phyloP scores from a whole-genome alignment of 2,113 vertebrate genomes.

The Eleginops maclovinus region DNA sequence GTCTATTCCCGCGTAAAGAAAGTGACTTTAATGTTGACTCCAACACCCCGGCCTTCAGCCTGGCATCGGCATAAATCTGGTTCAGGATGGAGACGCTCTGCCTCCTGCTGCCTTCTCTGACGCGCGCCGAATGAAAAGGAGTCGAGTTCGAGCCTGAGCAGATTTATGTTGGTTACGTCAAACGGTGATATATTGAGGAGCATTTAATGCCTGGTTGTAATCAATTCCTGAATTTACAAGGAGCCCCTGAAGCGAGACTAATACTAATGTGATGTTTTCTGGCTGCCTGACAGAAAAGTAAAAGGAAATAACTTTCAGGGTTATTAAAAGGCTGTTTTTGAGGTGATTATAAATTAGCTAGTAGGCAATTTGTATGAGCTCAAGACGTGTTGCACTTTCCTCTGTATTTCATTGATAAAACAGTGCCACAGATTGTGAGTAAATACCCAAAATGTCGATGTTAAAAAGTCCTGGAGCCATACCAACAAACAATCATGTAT shows the following conservation, averaged over 20 bases:
- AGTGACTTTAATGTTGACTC: background rate
- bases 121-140: constrained; percentile 29
- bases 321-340: constrained; percentile 20
- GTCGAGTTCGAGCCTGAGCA: constrained; percentile 22
- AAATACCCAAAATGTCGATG: background rate
- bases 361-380: background rate
- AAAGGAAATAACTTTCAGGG: background rate
- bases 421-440: background rate
- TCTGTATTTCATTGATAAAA: background rate
- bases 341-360: constrained; percentile 17
- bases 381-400: background rate
- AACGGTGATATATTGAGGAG: constrained; percentile 47
- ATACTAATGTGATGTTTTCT: constrained; percentile 40
- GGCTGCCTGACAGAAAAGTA: constrained; percentile 8
- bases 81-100: background rate
- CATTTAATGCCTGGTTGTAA: constrained; percentile 49
- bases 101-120: constrained; percentile 23
- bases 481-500: background rate
- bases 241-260: constrained; percentile 15
- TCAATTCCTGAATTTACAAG: constrained; percentile 43
- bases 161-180: constrained; percentile 36
- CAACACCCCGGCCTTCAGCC: constrained; percentile 12
- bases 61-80: constrained; percentile 6
- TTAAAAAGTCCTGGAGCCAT: background rate
- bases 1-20: background rate